Base-by-base conservation (phyloP, 2,113 vertebrate genomes). In the Todiramphus chloris region DNA sequence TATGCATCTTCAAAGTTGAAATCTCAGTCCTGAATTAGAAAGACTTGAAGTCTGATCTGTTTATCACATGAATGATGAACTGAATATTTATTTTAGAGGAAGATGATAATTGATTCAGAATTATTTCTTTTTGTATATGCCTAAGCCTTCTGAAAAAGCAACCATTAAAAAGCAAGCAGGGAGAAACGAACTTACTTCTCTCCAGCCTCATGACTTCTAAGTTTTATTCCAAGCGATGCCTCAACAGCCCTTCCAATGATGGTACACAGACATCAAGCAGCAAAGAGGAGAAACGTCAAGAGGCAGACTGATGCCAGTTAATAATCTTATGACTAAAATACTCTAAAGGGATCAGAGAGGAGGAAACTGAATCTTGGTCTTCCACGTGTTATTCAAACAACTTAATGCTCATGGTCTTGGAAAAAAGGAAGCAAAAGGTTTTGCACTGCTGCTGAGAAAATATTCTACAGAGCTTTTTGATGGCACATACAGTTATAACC, bases 371-470 rank as follows among this genome's bases (percentile, higher is more conserved):
- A 77, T 60, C 39, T 78, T 75, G 62, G 53, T 88, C 48, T 64
- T 62, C 56, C 30, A 62, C 5, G 28, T 1, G 3, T 67, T 50
- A 63, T 31, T 46, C 44, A 68, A 87, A 53, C 4, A 89, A 70
- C 18, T 15, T 51, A 39, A 74, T 0, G 1, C 59, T 77, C 3
- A 8, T 0, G 6, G 31, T 78, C 9, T n/a, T 5, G 33, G 23
- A 44, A 12, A 68, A 59, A 90, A 68, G 10, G 25, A 91, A 83
- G 31, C 11, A 78, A n/a, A 17, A 46, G 20, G 28, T 89, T 41
- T 51, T 55, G 19, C 41, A 58, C 24, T 43, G 67, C 31, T 51
- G 28, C 62, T 90, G 39, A 60, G 23, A 76, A 85, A 60, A 81
- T 6, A 15, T 39, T 62, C 20, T 12, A 31, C 0, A 63, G 25